Evolutionary conservation across 2,888 invertebrate genomes (phyloP), one percentile per base, ranked within the genome.

Genomic region (Dilophus febrilis): DNA sequence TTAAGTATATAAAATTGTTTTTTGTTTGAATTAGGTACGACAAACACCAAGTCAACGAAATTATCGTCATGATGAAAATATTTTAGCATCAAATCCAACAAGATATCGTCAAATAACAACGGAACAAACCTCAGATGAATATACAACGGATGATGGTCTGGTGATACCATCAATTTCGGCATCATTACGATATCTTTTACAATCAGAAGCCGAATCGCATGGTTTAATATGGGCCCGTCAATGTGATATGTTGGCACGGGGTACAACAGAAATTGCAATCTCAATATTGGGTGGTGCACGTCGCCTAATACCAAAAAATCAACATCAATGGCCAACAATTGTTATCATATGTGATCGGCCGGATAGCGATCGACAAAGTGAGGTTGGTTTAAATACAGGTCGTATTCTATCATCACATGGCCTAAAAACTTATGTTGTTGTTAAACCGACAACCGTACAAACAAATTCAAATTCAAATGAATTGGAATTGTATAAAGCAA

Each of bases 51-150:
- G 51, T 42, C 48, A 44, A 33, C 45, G 54, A 32, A 73, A 75
- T 56, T 83, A 75, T 58, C 72, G 86, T 6, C 86, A 83, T 61
- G 86, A 90, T 66, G 84, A 91, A 65, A 87, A 86, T 64, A 73
- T 90, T 42, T 70, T 91, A 44, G 71, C 70, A 38, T 66, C 74
- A 13, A 64, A 68, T 44, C 76, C 79, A 4, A 66, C 72, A 6
- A 68, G 71, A 17, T 68, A 72, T 50, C 68, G 77, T 38, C 78
- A 79, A 57, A 82, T 87, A 46, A 66, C 67, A 43, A 73, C 83
- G 6, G 58, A 54, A 37, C 52, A 51, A 30, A 53, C 53, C 38
- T 52, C 55, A n/a, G 38, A 42, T 40, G 43, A 44, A 16, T 46
- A 40, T 36, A 38, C 43, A 49, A 30, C 64, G 53, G 90, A 91